Conservation (phyloP, 2,113 vertebrate genomes). For the Stigmatopora argus region DNA sequence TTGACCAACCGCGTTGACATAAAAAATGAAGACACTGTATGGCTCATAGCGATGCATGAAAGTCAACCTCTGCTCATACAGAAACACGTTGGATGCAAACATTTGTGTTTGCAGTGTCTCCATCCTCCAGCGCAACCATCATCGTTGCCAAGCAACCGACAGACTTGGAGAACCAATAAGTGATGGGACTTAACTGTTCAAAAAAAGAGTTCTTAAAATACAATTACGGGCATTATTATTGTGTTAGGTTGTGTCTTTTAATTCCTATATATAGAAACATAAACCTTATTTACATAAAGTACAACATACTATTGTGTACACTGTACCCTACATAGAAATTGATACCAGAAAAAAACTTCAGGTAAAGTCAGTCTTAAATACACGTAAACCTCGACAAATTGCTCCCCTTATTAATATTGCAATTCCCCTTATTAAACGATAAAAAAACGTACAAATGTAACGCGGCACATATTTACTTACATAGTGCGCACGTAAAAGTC, state of each 20-base stretch:
- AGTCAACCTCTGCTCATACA: constrained; percentile 45
- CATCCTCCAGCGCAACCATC: constrained; percentile 57
- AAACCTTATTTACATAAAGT: neutral
- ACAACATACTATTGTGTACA: neutral
- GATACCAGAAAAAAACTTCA: too few relatives aligned
- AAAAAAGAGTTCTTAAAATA: constrained; percentile 31
- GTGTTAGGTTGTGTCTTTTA: neutral
- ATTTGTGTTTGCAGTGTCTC: constrained; percentile 58
- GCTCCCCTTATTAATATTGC: too few relatives aligned
- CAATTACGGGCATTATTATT: constrained; percentile 6
- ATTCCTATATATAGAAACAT: too few relatives aligned
- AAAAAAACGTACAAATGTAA: too few relatives aligned
- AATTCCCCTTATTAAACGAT: too few relatives aligned
- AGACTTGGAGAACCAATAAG: constrained; percentile 57
- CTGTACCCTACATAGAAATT: neutral
- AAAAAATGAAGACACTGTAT: constrained; percentile 21
- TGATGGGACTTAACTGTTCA: constrained; percentile 41
- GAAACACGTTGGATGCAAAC: constrained; percentile 56
- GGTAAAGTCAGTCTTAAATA: too few relatives aligned
- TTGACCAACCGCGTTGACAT: neutral
- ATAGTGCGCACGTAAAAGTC: too few relatives aligned
- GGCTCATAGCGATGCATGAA: constrained; percentile 25
- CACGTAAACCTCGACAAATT: too few relatives aligned
- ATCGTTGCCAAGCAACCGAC: constrained; percentile 68
- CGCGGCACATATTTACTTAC: too few relatives aligned